Conservation (phyloP, 2,797 vertebrate genomes). For the Erethizon dorsatum region DNA sequence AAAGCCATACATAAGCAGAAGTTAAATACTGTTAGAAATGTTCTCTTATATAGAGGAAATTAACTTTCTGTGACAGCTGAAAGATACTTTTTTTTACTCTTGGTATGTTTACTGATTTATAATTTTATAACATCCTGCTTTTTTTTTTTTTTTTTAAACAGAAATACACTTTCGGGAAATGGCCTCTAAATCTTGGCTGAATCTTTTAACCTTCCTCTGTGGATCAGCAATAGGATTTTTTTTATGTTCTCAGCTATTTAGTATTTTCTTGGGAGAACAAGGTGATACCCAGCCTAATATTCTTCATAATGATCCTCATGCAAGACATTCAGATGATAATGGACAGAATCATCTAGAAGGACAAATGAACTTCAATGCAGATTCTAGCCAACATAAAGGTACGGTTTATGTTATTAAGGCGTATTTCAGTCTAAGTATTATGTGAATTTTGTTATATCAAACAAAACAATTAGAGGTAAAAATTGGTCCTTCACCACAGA, state of each 20-base stretch:
- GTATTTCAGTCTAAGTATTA: slow-evolving; percentile 41
- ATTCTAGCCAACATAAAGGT: slow-evolving; percentile 91
- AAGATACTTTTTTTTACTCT: slow-evolving; percentile 26
- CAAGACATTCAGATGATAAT: slow-evolving; percentile 86
- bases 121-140: slow-evolving; percentile 68
- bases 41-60: slow-evolving; percentile 19
- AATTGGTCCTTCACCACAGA: background rate
- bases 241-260: slow-evolving; percentile 90
- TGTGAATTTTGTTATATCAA: slow-evolving; percentile 42
- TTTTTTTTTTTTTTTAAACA: slow-evolving; percentile 81
- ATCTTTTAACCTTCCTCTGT: slow-evolving; percentile 90
- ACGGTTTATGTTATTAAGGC: slow-evolving; percentile 59
- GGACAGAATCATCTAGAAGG: slow-evolving; percentile 88
- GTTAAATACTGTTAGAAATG: slow-evolving; percentile 17
- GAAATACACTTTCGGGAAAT: slow-evolving; percentile 88
- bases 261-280: slow-evolving; percentile 88
- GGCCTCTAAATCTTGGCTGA: slow-evolving; percentile 91
- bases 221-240: slow-evolving; percentile 91
- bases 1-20: slow-evolving; percentile 14
- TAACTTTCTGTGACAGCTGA: background rate
- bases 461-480: slow-evolving; percentile 29
- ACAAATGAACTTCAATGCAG: slow-evolving; percentile 92
- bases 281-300: slow-evolving; percentile 85
- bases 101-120: slow-evolving; percentile 25
- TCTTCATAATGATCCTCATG: slow-evolving; percentile 92